Evolutionary conservation across 1,140 invertebrate species (phyloP).

Genomic region (Procambarus virginalis): DNA sequence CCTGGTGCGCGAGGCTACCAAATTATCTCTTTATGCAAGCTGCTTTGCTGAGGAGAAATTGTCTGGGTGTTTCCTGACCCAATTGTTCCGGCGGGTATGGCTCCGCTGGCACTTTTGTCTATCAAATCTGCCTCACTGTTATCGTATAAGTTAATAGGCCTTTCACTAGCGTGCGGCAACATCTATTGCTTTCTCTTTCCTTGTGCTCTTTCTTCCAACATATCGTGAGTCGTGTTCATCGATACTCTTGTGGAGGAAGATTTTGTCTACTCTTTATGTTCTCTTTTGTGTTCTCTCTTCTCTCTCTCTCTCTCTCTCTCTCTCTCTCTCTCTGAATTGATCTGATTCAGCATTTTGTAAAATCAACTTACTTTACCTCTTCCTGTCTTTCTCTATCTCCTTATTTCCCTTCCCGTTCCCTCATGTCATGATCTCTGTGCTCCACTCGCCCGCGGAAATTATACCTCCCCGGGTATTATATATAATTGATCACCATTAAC

Average conservation of each 20-base stretch:
- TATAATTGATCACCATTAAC: slow-evolving; percentile 54
- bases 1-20: background rate
- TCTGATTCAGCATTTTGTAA: no score
- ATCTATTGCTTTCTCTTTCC: background rate
- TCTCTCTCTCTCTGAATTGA: background rate
- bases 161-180: background rate
- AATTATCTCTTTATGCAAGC: background rate
- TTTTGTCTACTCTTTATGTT: background rate
- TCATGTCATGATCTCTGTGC: background rate
- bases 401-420: background rate
- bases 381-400: background rate
- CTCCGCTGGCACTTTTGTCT: background rate
- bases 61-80: background rate
- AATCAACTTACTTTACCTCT: background rate
- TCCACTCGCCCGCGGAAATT: background rate
- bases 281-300: background rate
- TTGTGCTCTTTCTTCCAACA: background rate
- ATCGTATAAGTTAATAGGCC: background rate
- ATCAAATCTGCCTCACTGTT: background rate
- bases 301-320: background rate
- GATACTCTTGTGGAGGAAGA: background rate
- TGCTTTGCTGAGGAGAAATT: background rate
- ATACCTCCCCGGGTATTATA: background rate
- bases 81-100: background rate
- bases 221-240: background rate